phyloP scores from a whole-genome alignment of 2,888 invertebrate species.

The Phengaris arion region DNA sequence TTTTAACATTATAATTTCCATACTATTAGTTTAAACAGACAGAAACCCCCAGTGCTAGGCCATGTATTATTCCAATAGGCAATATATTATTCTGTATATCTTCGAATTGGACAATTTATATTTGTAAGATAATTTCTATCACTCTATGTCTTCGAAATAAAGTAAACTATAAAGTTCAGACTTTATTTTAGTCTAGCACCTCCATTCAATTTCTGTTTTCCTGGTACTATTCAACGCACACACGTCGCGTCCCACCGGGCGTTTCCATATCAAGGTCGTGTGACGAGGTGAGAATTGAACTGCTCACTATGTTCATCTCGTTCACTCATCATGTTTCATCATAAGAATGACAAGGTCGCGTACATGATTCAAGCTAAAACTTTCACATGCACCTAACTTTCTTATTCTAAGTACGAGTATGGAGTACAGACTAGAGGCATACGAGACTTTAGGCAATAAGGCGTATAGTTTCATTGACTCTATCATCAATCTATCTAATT shows the following conservation, averaged over 20 bases:
- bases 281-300: constrained; percentile 37
- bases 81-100: too few relatives aligned
- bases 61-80: too few relatives aligned
- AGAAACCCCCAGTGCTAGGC: too few relatives aligned
- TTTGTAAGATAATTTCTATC: too few relatives aligned
- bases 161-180: neutral
- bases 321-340: constrained; percentile 45
- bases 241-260: constrained; percentile 60
- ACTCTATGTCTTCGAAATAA: too few relatives aligned
- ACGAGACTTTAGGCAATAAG: neutral
- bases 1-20: too few relatives aligned
- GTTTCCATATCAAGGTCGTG: constrained; percentile 68
- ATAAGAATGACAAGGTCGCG: constrained; percentile 48
- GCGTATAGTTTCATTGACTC: constrained; percentile 1
- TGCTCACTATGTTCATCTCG: constrained; percentile 48
- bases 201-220: constrained; percentile 51
- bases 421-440: neutral
- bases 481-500: neutral
- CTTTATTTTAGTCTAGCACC: neutral
- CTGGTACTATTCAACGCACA: constrained; percentile 67
- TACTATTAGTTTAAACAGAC: too few relatives aligned
- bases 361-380: constrained; percentile 40
- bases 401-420: constrained; percentile 41
- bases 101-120: too few relatives aligned
- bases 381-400: constrained; percentile 51